Evolutionary conservation across 2,888 invertebrate species (phyloP).

Genomic region (Lamellibrachia columna): DNA sequence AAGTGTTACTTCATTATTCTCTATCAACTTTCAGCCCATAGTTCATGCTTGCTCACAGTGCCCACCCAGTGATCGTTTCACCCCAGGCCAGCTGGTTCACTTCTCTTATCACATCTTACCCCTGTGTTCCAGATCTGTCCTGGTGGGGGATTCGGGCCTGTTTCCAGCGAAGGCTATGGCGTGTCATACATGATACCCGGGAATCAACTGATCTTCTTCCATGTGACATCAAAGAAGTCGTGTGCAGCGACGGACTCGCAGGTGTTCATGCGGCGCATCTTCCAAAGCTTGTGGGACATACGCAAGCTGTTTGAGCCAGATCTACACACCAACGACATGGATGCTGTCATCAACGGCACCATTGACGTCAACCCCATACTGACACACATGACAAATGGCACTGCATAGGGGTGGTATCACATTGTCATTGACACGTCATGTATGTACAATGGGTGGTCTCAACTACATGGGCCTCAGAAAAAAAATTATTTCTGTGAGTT

Average conservation of each 20-base stretch:
- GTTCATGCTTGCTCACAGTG: not conserved
- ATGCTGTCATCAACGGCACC: not conserved
- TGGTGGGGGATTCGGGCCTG: conserved; percentile 69
- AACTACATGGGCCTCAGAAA: not conserved
- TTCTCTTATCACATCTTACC: not conserved
- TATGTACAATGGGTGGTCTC: not conserved
- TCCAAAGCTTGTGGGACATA: conserved; percentile 64
- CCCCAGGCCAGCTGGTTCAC: not conserved
- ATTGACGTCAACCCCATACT: not conserved
- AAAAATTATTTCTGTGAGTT: not conserved
- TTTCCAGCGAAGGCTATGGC: conserved; percentile 66
- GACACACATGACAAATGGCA: not conserved
- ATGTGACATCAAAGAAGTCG: conserved; percentile 67
- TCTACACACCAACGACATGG: conserved; percentile 35
- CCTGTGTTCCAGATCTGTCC: conserved; percentile 63
- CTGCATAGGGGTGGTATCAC: not conserved
- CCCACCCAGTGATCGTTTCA: not conserved
- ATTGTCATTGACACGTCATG: not conserved
- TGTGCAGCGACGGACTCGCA: conserved; percentile 63
- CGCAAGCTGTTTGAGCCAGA: conserved; percentile 54
- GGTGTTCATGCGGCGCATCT: conserved; percentile 54
- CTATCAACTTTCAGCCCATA: no score
- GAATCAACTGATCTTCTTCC: conserved; percentile 68
- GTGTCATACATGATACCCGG: conserved; percentile 69
- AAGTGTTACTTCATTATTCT: no score